Evolutionary conservation across 2,797 vertebrate genomes (phyloP).

Genomic region (Hydrocynus forskahlii): DNA sequence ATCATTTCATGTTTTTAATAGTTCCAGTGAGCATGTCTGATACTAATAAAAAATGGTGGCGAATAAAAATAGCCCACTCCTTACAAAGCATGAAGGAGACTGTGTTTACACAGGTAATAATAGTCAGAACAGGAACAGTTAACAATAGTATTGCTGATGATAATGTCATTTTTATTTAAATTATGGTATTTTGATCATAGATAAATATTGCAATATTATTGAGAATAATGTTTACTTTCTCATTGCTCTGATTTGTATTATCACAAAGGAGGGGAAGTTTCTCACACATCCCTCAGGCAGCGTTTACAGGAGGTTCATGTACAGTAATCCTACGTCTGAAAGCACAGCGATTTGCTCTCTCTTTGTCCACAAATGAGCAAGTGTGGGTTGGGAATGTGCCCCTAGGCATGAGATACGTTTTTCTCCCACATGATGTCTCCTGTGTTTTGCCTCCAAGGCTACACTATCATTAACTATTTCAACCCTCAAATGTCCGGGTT

Average conservation of each 20-base stretch:
- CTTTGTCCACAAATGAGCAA: slow-evolving; percentile 62
- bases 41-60: no score
- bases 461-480: neutral
- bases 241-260: neutral
- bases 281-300: neutral
- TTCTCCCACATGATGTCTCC: slow-evolving; percentile 66
- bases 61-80: no score
- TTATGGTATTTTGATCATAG: no score
- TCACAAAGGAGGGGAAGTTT: neutral
- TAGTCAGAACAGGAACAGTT: no score
- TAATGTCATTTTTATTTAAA: no score
- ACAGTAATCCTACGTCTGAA: slow-evolving; percentile 23
- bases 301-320: neutral
- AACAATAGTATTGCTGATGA: no score
- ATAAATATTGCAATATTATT: neutral
- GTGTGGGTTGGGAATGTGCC: slow-evolving; percentile 68
- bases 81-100: no score
- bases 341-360: slow-evolving; percentile 35
- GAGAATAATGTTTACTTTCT: no score
- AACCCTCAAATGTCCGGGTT: slow-evolving; percentile 5
- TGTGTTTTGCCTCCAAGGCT: slow-evolving; percentile 34
- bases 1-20: no score
- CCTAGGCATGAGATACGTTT: slow-evolving; percentile 62
- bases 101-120: no score
- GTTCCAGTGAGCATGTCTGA: no score